Percentiles rank a stretch among this genome's conserved stretches.
Conservation (phyloP, 2,113 vertebrate species). For the Semnornis frantzii region DNA sequence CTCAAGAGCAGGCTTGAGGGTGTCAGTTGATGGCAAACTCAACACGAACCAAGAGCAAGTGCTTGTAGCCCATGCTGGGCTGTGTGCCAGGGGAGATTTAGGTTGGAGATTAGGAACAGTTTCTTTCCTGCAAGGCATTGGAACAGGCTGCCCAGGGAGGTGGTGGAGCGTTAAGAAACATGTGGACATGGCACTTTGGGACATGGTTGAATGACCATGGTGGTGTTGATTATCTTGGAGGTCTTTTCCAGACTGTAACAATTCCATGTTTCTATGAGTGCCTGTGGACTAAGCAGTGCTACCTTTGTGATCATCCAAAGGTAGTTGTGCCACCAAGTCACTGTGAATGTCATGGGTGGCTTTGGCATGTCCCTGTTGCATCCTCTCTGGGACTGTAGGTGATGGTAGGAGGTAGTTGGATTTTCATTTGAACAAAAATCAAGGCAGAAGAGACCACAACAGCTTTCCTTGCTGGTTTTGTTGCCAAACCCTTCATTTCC, state of each 20-base stretch:
- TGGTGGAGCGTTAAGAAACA: no score
- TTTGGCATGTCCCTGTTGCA: background rate
- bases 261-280: background rate
- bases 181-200: no score
- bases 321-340: background rate
- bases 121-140: no score
- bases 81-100: no score
- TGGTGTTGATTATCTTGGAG: no score
- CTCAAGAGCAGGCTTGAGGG: background rate
- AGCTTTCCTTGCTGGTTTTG: background rate
- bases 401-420: accelerated
- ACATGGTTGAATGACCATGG: no score
- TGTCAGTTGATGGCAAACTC: background rate
- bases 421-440: background rate
- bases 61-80: no score
- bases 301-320: background rate
- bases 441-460: background rate
- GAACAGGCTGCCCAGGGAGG: no score
- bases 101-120: no score
- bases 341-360: background rate
- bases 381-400: background rate
- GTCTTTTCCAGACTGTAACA: no score
- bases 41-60: no score
- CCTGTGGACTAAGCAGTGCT: background rate
- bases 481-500: background rate